phyloP scores from a whole-genome alignment of 2,888 invertebrate genomes.

The Bombylius discolor region DNA sequence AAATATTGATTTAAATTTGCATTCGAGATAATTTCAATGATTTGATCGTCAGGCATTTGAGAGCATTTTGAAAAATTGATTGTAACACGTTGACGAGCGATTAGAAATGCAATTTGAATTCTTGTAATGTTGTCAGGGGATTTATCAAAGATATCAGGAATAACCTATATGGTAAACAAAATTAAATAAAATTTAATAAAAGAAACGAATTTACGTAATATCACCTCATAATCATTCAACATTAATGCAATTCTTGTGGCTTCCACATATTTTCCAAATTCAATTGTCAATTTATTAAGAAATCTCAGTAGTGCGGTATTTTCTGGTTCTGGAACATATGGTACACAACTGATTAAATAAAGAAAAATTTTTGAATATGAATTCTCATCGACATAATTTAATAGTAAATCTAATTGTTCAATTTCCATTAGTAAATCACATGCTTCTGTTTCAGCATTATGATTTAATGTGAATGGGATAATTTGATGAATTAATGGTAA shows the following conservation, averaged over 20 bases:
- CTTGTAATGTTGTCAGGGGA: conserved; percentile 41
- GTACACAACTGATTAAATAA: conserved; percentile 67
- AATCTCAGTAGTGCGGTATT: conserved; percentile 63
- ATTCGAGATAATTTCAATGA: conserved; percentile 77
- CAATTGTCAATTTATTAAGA: conserved; percentile 63
- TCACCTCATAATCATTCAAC: conserved; percentile 55
- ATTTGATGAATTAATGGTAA: conserved; percentile 64
- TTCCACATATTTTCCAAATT: conserved; percentile 70
- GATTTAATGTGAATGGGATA: conserved; percentile 77
- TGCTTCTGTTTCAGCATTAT: conserved; percentile 92
- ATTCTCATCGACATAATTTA: conserved; percentile 66
- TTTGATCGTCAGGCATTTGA: conserved; percentile 55
- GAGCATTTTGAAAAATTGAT: conserved; percentile 50
- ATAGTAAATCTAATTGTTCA: conserved; percentile 66
- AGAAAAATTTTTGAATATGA: conserved; percentile 78
- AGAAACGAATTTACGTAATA: background rate
- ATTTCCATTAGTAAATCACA: conserved; percentile 93
- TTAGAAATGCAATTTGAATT: conserved; percentile 84
- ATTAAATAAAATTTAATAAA: background rate
- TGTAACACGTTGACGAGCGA: conserved; percentile 76
- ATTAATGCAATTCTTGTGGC: conserved; percentile 79
- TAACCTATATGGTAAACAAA: background rate
- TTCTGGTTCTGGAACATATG: conserved; percentile 84
- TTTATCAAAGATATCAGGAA: background rate
- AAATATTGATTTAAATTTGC: conserved; percentile 78